A percentile compares a stretch with the other conserved stretches of the same genome.
Conservation (phyloP, 2,888 invertebrate genomes). For the Ormyrus labotus region DNA sequence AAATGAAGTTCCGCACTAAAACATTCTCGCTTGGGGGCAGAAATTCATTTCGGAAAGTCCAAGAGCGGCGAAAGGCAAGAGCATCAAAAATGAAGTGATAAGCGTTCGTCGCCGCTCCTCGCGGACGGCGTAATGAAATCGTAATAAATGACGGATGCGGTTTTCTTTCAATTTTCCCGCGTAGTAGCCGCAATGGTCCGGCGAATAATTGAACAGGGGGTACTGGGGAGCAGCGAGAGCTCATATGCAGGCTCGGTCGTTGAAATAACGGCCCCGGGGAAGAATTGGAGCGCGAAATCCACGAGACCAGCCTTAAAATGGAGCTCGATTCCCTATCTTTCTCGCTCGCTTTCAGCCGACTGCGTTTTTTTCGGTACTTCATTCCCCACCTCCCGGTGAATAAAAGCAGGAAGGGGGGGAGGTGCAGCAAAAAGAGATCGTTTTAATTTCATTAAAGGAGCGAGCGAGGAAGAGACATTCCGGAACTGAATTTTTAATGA, state of each 20-base stretch:
- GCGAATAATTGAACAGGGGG: slow-evolving; percentile 22
- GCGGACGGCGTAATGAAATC: slow-evolving; percentile 11
- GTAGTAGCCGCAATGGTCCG: slow-evolving; percentile 12
- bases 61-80: slow-evolving; percentile 19
- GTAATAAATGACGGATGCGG: slow-evolving; percentile 41
- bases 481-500: slow-evolving; percentile 44
- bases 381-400: background rate
- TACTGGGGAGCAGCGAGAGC: background rate
- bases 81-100: slow-evolving; percentile 1
- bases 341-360: background rate
- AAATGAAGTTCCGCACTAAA: background rate
- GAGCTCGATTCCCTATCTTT: background rate
- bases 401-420: background rate
- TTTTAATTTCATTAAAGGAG: slow-evolving; percentile 45
- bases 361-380: slow-evolving; percentile 20
- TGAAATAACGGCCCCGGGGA: slow-evolving; percentile 33
- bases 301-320: slow-evolving; percentile 16
- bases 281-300: slow-evolving; percentile 48
- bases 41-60: slow-evolving; percentile 16
- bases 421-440: slow-evolving; percentile 34
- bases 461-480: slow-evolving; percentile 1
- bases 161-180: slow-evolving; percentile 42
- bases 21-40: background rate
- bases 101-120: background rate
- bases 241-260: background rate